Evolutionary conservation across 2,113 vertebrate species (phyloP).

Genomic region (Capreolus pygargus): DNA sequence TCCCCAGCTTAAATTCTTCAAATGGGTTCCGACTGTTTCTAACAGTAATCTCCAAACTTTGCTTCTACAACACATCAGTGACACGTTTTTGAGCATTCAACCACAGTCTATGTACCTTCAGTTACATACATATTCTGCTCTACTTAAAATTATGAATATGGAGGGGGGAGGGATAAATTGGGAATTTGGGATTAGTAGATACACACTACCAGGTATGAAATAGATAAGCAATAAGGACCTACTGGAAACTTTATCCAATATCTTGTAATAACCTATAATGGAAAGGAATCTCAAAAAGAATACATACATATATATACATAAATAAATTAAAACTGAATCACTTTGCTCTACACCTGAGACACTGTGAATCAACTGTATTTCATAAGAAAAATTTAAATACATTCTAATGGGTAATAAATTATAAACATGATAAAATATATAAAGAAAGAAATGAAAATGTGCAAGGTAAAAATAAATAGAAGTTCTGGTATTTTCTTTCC

Average conservation of each 20-base stretch:
- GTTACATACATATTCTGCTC: neutral
- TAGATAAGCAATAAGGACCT: neutral
- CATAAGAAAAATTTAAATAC: neutral
- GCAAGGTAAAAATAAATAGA: neutral
- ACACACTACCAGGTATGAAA: neutral
- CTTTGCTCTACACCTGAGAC: neutral
- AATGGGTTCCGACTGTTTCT: neutral
- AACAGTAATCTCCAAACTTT: neutral
- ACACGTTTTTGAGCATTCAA: neutral
- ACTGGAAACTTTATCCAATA: neutral
- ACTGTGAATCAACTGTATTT: neutral
- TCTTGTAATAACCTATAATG: neutral
- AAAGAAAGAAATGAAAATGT: neutral
- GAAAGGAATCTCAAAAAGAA: neutral
- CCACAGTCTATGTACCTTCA: neutral
- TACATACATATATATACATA: neutral
- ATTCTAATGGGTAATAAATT: neutral
- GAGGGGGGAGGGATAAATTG: neutral
- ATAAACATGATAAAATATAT: neutral
- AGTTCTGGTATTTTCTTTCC: neutral
- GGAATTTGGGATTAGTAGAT: neutral
- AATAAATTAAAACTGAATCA: neutral
- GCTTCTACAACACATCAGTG: neutral
- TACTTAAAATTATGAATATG: neutral
- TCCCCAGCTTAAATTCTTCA: neutral